A percentile compares a stretch with the other conserved stretches of the same genome.
These are phyloP conservation scores for Osmoderma eremita DNA, from an alignment of 2,888 invertebrate species.

Conservation along the genomic window DNA sequence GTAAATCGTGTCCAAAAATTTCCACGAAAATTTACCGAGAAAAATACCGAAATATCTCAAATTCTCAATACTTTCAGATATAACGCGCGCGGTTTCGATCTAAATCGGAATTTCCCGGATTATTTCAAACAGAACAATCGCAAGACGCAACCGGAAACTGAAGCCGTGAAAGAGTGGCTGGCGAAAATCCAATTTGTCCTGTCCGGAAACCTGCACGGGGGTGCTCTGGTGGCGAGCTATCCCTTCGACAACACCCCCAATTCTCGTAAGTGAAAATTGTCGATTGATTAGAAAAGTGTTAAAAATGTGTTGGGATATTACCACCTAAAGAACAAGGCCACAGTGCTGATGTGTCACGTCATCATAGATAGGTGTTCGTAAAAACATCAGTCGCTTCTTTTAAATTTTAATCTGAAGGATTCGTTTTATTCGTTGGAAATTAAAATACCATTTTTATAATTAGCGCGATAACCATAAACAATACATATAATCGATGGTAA, in stretches of 20 bases:
- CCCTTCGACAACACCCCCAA: conserved; percentile 96
- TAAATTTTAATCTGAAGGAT: too few relatives aligned
- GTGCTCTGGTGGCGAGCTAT: conserved; percentile 95
- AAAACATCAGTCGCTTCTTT: too few relatives aligned
- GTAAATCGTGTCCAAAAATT: conserved; percentile 62
- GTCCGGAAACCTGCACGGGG: conserved; percentile 94
- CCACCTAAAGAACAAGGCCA: too few relatives aligned
- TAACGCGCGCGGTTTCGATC: conserved; percentile 88
- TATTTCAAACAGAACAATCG: conserved; percentile 90
- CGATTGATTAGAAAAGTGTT: background rate
- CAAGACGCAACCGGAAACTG: conserved; percentile 92
- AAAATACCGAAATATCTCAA: too few relatives aligned
- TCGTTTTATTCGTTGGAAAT: too few relatives aligned
- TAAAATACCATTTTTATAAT: too few relatives aligned
- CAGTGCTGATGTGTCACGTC: too few relatives aligned
- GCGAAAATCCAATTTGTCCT: conserved; percentile 92
- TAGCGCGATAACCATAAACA: too few relatives aligned
- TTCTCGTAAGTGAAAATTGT: conserved; percentile 77
- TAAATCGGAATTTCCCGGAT: conserved; percentile 97
- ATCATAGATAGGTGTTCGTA: too few relatives aligned
- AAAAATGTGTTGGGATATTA: too few relatives aligned
- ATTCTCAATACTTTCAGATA: conserved; percentile 69
- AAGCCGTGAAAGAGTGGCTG: conserved; percentile 94
- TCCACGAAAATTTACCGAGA: background rate
- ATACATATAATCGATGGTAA: too few relatives aligned